Conservation (phyloP, 2,888 invertebrate species). For the Caenorhabditis imperialis region DNA sequence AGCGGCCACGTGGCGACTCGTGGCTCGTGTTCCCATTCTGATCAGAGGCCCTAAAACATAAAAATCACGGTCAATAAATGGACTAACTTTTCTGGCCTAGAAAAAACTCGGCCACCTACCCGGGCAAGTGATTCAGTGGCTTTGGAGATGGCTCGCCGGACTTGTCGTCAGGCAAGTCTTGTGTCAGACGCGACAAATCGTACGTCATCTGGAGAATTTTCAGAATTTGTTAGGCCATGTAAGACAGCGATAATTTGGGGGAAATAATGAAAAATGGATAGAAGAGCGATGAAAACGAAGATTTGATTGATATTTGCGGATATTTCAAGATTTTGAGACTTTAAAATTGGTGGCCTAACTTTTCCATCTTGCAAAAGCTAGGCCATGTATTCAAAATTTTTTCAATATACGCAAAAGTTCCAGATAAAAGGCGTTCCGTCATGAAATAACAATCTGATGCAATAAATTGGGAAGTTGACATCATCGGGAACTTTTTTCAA, state of each 20-base stretch:
- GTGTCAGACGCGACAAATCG: conserved; percentile 57
- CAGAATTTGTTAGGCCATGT: too few species aligned
- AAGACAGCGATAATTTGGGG: not conserved
- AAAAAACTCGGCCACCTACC: not conserved
- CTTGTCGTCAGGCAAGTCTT: conserved; percentile 49
- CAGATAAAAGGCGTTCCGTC: too few species aligned
- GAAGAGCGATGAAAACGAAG: too few species aligned
- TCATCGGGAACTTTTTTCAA: too few species aligned
- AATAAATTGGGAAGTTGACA: too few species aligned
- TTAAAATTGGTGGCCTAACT: too few species aligned
- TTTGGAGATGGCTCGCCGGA: conserved; percentile 35
- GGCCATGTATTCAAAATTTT: too few species aligned
- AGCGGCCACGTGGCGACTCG: conserved; percentile 22
- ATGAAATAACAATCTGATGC: too few species aligned
- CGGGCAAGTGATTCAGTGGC: conserved; percentile 19
- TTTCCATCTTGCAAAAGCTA: too few species aligned
- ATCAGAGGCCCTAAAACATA: conserved; percentile 38
- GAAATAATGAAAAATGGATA: not conserved
- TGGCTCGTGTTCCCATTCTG: conserved; percentile 43
- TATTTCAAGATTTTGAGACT: too few species aligned
- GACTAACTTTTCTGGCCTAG: not conserved
- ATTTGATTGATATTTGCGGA: too few species aligned
- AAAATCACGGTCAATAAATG: not conserved
- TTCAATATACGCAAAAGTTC: too few species aligned
- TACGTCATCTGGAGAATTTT: conserved; percentile 61